A percentile compares a stretch with the other conserved stretches of the same genome.
These are phyloP conservation scores for Paradoxurus hermaphroditus DNA, from an alignment of 2,113 vertebrate genomes.

Conservation along the genomic window DNA sequence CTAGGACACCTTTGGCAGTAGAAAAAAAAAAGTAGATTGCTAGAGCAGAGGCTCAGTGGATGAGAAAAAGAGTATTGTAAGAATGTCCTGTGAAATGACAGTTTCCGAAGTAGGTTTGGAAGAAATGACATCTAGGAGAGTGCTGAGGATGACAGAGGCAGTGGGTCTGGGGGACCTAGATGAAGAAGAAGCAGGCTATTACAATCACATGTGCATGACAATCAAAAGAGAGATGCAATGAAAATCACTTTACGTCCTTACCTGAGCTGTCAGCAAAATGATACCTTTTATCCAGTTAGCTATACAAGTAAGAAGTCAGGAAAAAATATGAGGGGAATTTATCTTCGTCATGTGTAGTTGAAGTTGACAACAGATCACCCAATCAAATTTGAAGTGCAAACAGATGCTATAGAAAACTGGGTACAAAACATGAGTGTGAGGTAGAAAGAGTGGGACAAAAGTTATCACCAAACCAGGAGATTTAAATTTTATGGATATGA, in stretches of 20 bases:
- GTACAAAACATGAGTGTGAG: neutral
- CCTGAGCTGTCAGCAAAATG: neutral
- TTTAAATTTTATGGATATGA: neutral
- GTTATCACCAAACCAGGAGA: neutral
- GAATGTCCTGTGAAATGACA: neutral
- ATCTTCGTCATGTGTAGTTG: neutral
- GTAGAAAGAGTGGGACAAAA: neutral
- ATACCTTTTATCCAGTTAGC: neutral
- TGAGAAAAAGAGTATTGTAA: neutral
- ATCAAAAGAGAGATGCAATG: neutral
- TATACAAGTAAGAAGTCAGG: neutral
- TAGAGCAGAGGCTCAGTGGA: neutral
- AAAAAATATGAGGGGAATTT: neutral
- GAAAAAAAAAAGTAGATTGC: neutral
- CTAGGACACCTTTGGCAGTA: neutral
- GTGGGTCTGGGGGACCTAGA: neutral
- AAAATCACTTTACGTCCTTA: neutral
- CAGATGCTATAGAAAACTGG: neutral
- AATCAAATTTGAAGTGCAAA: neutral
- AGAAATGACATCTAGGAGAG: neutral
- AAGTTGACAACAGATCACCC: neutral
- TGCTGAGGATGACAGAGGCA: neutral
- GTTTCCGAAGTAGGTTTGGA: neutral
- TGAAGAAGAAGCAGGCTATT: neutral
- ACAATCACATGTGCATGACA: neutral